These are phyloP conservation scores for Hippocampus comes DNA, from an alignment of 2,113 vertebrate genomes.

Conservation along the genomic window DNA sequence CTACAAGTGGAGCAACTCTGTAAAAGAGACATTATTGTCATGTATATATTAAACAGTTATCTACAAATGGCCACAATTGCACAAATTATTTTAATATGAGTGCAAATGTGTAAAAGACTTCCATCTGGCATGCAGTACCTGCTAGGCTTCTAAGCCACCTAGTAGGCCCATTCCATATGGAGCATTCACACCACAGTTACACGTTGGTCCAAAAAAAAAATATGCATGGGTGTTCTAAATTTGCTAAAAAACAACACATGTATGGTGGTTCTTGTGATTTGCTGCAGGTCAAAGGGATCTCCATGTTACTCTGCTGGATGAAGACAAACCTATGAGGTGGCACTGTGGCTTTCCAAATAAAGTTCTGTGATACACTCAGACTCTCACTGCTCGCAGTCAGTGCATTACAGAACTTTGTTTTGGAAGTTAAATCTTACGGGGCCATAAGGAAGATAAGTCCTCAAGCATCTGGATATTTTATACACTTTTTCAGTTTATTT, in stretches of 20 bases:
- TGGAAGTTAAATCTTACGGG: conserved; percentile 69
- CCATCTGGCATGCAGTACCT: conserved; percentile 43
- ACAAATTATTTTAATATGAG: not conserved
- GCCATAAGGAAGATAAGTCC: conserved; percentile 46
- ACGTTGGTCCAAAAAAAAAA: not conserved
- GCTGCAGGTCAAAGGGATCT: conserved; percentile 51
- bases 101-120: conserved; percentile 34
- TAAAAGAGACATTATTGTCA: not conserved
- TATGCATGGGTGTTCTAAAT: not conserved
- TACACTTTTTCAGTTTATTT: conserved; percentile 24
- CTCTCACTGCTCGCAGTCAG: conserved; percentile 78
- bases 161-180: conserved; percentile 30
- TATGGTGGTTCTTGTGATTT: conserved; percentile 41
- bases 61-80: not conserved
- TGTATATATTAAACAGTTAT: conserved; percentile 3
- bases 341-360: conserved; percentile 79
- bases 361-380: conserved; percentile 83
- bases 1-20: conserved; percentile 2
- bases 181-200: conserved; percentile 8
- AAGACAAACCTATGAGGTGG: conserved; percentile 65
- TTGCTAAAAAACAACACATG: not conserved
- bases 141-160: conserved; percentile 27
- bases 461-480: conserved; percentile 54
- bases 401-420: conserved; percentile 86
- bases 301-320: conserved; percentile 32